Evolutionary conservation across 2,797 vertebrate species (phyloP), one percentile per base, ranked within the genome.

Genomic region (Luscinia megarhynchos): DNA sequence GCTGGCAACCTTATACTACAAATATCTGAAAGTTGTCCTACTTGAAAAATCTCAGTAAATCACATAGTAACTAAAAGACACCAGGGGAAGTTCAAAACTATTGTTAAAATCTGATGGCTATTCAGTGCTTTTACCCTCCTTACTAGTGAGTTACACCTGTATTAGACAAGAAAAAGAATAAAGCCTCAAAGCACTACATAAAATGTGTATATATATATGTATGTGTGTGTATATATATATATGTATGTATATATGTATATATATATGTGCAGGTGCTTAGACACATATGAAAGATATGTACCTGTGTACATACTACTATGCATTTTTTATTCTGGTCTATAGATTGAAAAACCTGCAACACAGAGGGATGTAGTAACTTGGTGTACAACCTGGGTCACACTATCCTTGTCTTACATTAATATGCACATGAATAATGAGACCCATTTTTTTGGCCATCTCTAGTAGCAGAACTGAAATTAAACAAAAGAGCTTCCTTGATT

Each of bases 371-470:
- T 66, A 76, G 64, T 76, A 84, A 86, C 43, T 59, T 63, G 23
- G 34, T 84, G 9, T 46, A 48, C 40, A 90, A 55, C 53, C 17
- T 41, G 62, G 46, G 32, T 81, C 62, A 59, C 69, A 26, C 43
- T 86, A 62, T 94, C 40, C 36, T 94, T 90, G 77, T 86, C 55
- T 88, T 63, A 67, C 23, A 67, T 82, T 85, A 78, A 82, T 84
- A 93, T 59, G 51, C 1, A 0, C 43, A 46, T 58, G 15, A 89
- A 75, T 72, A 91, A 87, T 46, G 51, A 84, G 83, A 81, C 32
- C 9, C 3, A 1, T 6, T 63, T 84, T 85, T 94, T 88, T 80
- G 9, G 66, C 34, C 26, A 86, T 84, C 55, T 48, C 9, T 70
- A 50, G 59, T n/a, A 88, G 43, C 30, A 63, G 53, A 84, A 78